A percentile compares a stretch with the other conserved stretches of the same genome.
phyloP scores from a whole-genome alignment of 1,140 invertebrate genomes.

The Caenorhabditis brenneri region DNA sequence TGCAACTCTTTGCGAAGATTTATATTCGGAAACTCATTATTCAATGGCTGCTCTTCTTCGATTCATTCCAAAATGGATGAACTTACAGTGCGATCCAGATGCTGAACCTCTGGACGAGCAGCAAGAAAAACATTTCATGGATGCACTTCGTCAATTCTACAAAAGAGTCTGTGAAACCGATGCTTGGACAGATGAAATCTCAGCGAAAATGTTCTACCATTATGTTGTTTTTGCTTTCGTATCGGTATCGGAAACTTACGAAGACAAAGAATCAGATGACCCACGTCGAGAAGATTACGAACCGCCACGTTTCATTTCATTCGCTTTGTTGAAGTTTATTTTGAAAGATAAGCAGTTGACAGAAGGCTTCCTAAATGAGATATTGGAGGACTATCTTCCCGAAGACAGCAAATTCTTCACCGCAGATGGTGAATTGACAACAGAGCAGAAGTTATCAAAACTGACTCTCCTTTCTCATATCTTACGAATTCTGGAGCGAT shows the following conservation, averaged over 20 bases:
- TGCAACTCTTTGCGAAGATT: constrained; percentile 3
- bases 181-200: not conserved
- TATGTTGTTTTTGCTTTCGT: not conserved
- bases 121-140: not conserved
- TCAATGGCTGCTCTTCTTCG: not conserved
- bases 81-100: too few relatives aligned
- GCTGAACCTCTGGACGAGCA: too few relatives aligned
- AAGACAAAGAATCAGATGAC: not conserved
- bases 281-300: constrained; percentile 1
- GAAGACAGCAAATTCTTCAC: not conserved
- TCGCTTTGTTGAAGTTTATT: not conserved
- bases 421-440: not conserved
- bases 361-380: not conserved
- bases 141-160: not conserved
- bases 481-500: not conserved
- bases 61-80: not conserved
- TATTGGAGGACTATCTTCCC: not conserved
- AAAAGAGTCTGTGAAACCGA: constrained; percentile 9
- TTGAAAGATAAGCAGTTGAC: not conserved
- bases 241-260: not conserved
- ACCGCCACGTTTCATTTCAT: not conserved
- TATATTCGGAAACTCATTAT: not conserved
- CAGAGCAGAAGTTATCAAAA: not conserved
- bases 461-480: not conserved
- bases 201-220: not conserved